Evolutionary conservation across 2,888 invertebrate genomes (phyloP).

Genomic region (Dicyrtomina minuta): DNA sequence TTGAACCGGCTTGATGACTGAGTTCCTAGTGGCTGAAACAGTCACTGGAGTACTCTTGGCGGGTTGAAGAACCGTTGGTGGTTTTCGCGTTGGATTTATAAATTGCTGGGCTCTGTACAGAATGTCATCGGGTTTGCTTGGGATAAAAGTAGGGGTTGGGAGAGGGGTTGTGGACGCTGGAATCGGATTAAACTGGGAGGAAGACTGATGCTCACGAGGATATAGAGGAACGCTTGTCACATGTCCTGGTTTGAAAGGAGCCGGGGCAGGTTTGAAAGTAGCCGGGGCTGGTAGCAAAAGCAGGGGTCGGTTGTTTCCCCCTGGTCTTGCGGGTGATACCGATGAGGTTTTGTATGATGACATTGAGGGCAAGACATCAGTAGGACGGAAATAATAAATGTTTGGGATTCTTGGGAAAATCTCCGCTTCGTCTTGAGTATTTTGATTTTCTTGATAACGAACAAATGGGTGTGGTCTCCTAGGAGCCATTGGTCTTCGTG

Average conservation of each 20-base stretch:
- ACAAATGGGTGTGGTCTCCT: slow-evolving; percentile 19
- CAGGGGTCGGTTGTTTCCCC: background rate
- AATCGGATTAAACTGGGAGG: slow-evolving; percentile 47
- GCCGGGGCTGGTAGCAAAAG: too few species aligned
- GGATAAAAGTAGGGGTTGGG: background rate
- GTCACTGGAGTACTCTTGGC: slow-evolving; percentile 37
- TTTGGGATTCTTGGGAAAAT: slow-evolving; percentile 46
- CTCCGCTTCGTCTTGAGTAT: slow-evolving; percentile 43
- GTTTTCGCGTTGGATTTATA: slow-evolving; percentile 35
- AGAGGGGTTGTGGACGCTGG: slow-evolving; percentile 7
- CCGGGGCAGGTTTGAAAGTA: too few species aligned
- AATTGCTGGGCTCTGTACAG: slow-evolving; percentile 24
- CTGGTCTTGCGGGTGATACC: background rate
- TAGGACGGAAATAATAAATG: slow-evolving; percentile 50
- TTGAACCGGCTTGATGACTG: slow-evolving; percentile 37
- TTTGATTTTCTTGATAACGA: slow-evolving; percentile 31
- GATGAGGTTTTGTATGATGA: background rate
- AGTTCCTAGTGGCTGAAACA: slow-evolving; percentile 15
- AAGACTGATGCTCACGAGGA: slow-evolving; percentile 40
- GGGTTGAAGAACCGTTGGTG: slow-evolving; percentile 45
- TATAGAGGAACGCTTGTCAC: slow-evolving; percentile 39
- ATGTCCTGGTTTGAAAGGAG: slow-evolving; percentile 36
- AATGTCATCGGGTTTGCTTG: slow-evolving; percentile 25
- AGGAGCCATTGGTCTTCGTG: slow-evolving; percentile 23
- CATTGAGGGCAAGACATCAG: slow-evolving; percentile 39